Evolutionary conservation across 2,888 invertebrate species (phyloP), one percentile per base, ranked within the genome.

Genomic region (Deilephila elpenor): DNA sequence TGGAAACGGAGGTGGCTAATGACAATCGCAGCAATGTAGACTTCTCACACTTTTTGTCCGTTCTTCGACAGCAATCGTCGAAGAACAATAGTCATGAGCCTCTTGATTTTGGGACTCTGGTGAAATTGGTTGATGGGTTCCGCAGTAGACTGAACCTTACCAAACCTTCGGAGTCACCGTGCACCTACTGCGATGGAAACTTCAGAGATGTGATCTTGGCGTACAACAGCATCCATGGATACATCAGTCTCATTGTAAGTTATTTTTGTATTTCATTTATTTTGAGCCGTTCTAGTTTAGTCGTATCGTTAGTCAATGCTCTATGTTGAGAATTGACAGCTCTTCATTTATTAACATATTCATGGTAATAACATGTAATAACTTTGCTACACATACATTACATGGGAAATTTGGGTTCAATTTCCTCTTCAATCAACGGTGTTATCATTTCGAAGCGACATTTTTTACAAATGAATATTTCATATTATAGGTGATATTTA

Each of bases 151-250:
- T 94, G 20, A 94, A 94, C 74, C 76, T 93, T 51, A 92, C 90
- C 0, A 91, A 90, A 74, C 76, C 87, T 0, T 76, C 80, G 1
- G 93, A 93, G 72, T 71, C 85, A 0, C 73, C 86, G 0, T 94
- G 94, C 74, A 90, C 92, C 76, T 96, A 96, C 86, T 96, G 97
- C 80, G 95, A 95, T 60, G 96, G 96, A 0, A 91, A 90, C 70
- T 92, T 96, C 73, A 93, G 95, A 62, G 95, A 96, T 70, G 87
- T 97, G 73, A 92, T 97, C 25, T 85, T 95, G 2, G 94, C 94
- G 0, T 98, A 98, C 88, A 96, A 96, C 77, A 92, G 96, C 71
- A 95, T 97, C 75, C 98, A 99, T 88, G 98, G 98, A 75, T 98
- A 98, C 88, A 95, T 97, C 77, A 97, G 98, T 72, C 94, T 98